Base-by-base conservation (phyloP, 2,113 vertebrate genomes). In the Neodontobutis hainanensis region DNA sequence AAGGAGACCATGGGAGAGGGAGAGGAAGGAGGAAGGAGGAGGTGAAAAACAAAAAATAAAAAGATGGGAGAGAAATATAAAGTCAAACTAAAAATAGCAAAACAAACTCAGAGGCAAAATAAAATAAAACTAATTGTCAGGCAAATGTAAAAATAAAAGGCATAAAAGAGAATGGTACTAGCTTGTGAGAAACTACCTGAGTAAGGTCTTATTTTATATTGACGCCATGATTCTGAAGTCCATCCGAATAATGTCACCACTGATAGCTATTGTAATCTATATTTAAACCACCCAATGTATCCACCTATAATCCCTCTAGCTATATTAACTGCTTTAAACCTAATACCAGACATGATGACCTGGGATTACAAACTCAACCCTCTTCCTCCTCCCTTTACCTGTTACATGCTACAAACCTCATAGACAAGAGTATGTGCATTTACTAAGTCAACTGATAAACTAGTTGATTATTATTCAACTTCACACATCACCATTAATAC, bases 1-100 rank as follows among this genome's bases (percentile, higher is more conserved):
- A 50, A 77, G 81, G 84, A 61, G 86, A 81, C 64, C 83, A 73
- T 35, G 48, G 53, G 82, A 60, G 61, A 65, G 73, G 77, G 48
- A 44, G 68, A 43, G 52, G 52, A 34, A 55, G 70, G 47, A 67
- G 71, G 76, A 68, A 67, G 71, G 76, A 68, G 49, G 78, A 84
- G 80, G 86, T 80, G 82, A 87, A 89, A 81, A 90, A 85, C 72
- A 84, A 93, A 91, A 90, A 87, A 92, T 93, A 95, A 95, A n/a
- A 96, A 96, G 92, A 96, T 95, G 95, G 94, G 93, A 95, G 95
- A 96, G 95, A 95, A 77, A 85, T 82, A 70, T 61, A 90, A n/a
- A 85, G 81, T 64, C 4, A 64, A 82, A 80, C n/a, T 8, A 64
- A 83, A 82, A 78, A 83, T 59, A 45, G 70, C 70, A 61, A 82